phyloP scores from a whole-genome alignment of 2,888 invertebrate genomes.

The Acholoe squamosa region DNA sequence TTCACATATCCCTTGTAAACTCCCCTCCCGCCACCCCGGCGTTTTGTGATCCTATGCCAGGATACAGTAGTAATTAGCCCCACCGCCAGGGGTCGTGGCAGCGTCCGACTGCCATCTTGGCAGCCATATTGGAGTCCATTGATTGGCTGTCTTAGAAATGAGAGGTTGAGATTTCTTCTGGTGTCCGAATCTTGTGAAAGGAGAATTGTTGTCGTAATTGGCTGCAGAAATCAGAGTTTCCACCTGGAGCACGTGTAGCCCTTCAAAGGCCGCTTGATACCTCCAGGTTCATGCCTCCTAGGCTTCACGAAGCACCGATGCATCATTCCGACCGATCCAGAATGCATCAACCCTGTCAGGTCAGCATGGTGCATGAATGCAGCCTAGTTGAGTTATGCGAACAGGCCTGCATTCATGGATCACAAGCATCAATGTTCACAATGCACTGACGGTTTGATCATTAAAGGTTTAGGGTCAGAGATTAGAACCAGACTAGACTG shows the following conservation, averaged over 20 bases:
- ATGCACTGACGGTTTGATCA: no score
- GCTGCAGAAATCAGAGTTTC: neutral
- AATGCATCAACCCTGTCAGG: no score
- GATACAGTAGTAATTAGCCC: neutral
- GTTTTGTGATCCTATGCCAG: neutral
- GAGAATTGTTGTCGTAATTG: neutral
- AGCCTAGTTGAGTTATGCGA: no score
- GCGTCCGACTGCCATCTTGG: neutral
- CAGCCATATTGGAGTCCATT: neutral
- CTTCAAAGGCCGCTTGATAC: no score
- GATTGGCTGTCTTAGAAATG: neutral
- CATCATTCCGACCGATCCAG: no score
- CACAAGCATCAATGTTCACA: no score
- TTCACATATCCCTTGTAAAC: neutral
- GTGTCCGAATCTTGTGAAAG: neutral
- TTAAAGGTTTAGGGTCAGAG: no score
- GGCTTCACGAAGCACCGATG: no score
- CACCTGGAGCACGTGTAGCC: neutral
- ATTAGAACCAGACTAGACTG: no score
- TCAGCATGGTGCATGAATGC: no score
- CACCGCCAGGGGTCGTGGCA: neutral
- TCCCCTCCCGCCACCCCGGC: neutral
- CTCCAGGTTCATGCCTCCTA: no score
- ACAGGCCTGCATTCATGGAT: no score
- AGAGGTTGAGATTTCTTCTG: slow-evolving; percentile 2